These are phyloP conservation scores for Microplitis demolitor DNA, from an alignment of 1,140 invertebrate species.

Conservation along the genomic window DNA sequence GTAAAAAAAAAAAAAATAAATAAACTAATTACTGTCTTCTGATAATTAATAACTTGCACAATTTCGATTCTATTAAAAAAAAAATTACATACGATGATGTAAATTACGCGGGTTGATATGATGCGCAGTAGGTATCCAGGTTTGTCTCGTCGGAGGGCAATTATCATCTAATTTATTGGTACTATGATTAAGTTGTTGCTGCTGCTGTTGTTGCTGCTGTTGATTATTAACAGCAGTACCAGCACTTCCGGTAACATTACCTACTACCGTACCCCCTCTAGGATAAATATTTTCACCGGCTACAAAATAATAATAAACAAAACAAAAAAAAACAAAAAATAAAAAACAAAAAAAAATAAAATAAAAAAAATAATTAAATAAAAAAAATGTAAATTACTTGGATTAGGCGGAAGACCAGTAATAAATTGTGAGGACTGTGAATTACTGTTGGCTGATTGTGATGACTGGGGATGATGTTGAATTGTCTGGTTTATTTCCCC, in stretches of 20 bases:
- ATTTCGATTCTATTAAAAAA: not conserved
- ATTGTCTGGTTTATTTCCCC: slow-evolving; percentile 73
- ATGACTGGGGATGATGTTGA: slow-evolving; percentile 80
- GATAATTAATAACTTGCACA: not conserved
- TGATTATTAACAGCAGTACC: not conserved
- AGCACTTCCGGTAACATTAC: slow-evolving; percentile 28
- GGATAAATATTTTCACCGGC: slow-evolving; percentile 57
- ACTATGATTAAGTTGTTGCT: slow-evolving; percentile 45
- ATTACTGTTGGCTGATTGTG: slow-evolving; percentile 48
- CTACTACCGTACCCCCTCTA: slow-evolving; percentile 48
- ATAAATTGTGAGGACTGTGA: slow-evolving; percentile 50
- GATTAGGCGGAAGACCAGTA: slow-evolving; percentile 50
- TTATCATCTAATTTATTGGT: slow-evolving; percentile 58
- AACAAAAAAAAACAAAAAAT: slow-evolving; percentile 48
- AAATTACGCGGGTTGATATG: slow-evolving; percentile 56
- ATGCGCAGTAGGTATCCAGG: slow-evolving; percentile 59
- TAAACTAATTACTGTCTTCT: not conserved
- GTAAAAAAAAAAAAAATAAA: slow-evolving; percentile 22
- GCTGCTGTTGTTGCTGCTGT: too few relatives aligned
- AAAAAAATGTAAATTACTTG: slow-evolving; percentile 45
- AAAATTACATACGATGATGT: slow-evolving; percentile 59
- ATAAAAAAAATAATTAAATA: slow-evolving; percentile 11
- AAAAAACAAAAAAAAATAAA: slow-evolving; percentile 40
- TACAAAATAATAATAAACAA: slow-evolving; percentile 52
- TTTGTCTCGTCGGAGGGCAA: slow-evolving; percentile 53